phyloP scores from a whole-genome alignment of 2,113 vertebrate species.

The Chlorodrepanis virens region DNA sequence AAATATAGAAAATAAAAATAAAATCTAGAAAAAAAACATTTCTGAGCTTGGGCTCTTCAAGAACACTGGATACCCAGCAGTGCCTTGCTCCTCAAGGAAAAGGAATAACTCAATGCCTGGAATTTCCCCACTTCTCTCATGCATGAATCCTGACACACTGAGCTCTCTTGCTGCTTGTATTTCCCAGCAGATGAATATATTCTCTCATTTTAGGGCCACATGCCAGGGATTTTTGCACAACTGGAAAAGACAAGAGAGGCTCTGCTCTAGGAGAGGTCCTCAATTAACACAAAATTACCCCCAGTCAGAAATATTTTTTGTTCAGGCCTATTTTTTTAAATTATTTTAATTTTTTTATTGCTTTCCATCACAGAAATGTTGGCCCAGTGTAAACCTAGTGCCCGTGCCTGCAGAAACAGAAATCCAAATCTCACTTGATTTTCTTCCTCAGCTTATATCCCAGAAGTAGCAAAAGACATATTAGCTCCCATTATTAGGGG shows the following conservation, averaged over 20 bases:
- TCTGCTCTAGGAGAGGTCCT: not conserved
- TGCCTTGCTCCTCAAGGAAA: not conserved
- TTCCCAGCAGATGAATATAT: not conserved
- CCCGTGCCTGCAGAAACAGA: not conserved
- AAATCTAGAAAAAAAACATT: not conserved
- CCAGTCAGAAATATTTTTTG: not conserved
- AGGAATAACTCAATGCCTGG: not conserved
- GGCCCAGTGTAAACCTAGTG: not conserved
- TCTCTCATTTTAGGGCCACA: not conserved
- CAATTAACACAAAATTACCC: not conserved
- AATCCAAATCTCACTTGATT: not conserved
- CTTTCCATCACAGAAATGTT: not conserved
- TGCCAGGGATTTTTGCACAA: not conserved
- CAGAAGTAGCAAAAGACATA: not conserved
- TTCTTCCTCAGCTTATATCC: not conserved
- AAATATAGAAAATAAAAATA: too few relatives aligned
- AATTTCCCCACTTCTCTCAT: not conserved
- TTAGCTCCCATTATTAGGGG: rapidly evolving
- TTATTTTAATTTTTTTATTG: not conserved
- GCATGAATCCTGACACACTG: too few relatives aligned
- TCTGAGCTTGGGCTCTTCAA: not conserved
- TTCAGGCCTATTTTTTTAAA: not conserved
- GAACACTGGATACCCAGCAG: not conserved
- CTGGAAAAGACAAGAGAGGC: not conserved
- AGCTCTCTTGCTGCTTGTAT: not conserved